phyloP scores from a whole-genome alignment of 1,140 invertebrate species.

The Monochamus saltuarius region DNA sequence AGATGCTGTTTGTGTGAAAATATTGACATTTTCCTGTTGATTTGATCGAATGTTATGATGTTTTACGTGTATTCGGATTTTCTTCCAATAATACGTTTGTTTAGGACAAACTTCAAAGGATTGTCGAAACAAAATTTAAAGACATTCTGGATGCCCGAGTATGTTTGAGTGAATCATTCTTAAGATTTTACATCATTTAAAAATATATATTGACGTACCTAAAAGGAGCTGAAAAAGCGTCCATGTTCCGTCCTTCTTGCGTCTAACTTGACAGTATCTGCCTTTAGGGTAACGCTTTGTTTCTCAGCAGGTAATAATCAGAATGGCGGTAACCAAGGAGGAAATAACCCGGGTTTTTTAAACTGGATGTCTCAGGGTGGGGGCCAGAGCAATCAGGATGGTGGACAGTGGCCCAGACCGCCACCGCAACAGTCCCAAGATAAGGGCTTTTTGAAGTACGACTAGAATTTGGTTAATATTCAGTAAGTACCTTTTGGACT shows the following conservation, averaged over 20 bases:
- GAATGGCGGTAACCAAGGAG: constrained; percentile 45
- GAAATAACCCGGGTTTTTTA: constrained; percentile 48
- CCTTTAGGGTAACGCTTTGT: not conserved
- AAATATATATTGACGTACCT: not conserved
- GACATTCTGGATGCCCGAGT: not conserved
- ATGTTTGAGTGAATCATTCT: too few relatives aligned
- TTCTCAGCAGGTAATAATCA: constrained; percentile 41
- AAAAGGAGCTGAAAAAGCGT: not conserved
- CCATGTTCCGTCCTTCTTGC: not conserved
- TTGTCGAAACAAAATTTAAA: not conserved
- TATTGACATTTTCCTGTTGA: too few relatives aligned
- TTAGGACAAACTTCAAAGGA: too few relatives aligned
- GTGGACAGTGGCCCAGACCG: constrained; percentile 47
- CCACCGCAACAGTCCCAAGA: constrained; percentile 48
- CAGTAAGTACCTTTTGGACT: not conserved
- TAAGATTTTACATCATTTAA: too few relatives aligned
- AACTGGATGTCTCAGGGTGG: constrained; percentile 50
- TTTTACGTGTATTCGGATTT: too few relatives aligned
- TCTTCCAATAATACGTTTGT: too few relatives aligned
- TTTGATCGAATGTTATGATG: too few relatives aligned
- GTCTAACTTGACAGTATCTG: too few relatives aligned
- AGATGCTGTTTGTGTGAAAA: too few relatives aligned
- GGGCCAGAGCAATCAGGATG: constrained; percentile 37
- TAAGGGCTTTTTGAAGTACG: constrained; percentile 51
- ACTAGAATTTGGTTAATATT: constrained; percentile 35